Base-by-base conservation (phyloP, 2,888 invertebrate genomes). In the Amiota mariae region DNA sequence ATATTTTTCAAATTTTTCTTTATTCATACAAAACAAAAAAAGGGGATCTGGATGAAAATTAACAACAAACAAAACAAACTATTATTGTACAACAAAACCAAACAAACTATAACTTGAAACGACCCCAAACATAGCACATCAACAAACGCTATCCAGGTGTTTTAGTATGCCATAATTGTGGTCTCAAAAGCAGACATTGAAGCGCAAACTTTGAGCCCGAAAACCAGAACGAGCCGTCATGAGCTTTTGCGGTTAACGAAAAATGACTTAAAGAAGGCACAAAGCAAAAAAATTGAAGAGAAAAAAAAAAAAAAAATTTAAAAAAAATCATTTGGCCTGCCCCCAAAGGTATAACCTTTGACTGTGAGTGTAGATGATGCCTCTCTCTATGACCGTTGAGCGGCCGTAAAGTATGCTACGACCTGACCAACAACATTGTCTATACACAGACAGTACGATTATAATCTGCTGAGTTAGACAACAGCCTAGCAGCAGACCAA, bases 161-260 rank as follows among this genome's bases (percentile, higher is more conserved):
- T 51, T 68, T 54, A 36, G 51, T n/a, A 54, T 36, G 79, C 78
- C 83, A 83, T 85, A 85, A 83, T 83, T 83, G 82, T 85, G 82
- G 82, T 82, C 84, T 72, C 61, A 79, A 36, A 36, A n/a, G 61
- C 36, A 63, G 63, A 71, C 61, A 64, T 49, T 63, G 63, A 61
- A 71, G 64, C 75, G 72, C 64, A 72, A 82, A 78, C 80, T 72
- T 82, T 77, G 72, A 63, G 11, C 61, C 47, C 61, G 36, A 36
- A 71, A 18, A 59, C 20, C 36, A 51, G 51, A 61, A 75, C 76
- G 49, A 72, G 76, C 79, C 81, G 81, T 81, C 82, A 81, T 11
- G 20, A 59, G 18, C 15, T 59, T 59, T 64, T 84, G 81, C 77
- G 84, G 82, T 79, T 77, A 80, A 20, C 64, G n/a, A 20, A 46